Evolutionary conservation across 1,140 invertebrate species (phyloP).

Genomic region (Drosophila novamexicana): DNA sequence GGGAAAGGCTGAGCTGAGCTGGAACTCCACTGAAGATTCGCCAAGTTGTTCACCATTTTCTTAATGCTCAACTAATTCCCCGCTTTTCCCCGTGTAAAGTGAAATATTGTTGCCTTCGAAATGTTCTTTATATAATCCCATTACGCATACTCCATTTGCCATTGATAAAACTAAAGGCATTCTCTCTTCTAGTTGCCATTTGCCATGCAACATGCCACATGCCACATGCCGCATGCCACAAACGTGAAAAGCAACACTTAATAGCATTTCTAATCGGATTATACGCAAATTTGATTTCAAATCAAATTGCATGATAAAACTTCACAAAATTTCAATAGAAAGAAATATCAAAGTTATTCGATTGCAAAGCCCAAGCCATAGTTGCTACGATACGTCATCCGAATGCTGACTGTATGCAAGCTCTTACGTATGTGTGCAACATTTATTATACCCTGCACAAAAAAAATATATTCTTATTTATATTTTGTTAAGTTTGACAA

Average conservation of each 20-base stretch:
- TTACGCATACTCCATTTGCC: constrained; percentile 29
- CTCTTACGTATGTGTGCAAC: not conserved
- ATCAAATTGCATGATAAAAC: constrained; percentile 41
- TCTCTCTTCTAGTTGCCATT: not conserved
- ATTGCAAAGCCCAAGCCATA: constrained; percentile 15
- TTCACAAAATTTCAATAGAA: constrained; percentile 22
- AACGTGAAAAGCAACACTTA: constrained; percentile 27
- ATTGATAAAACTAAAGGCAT: constrained; percentile 22
- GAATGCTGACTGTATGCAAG: not conserved
- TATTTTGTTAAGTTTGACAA: too few species aligned
- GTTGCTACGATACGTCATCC: constrained; percentile 10
- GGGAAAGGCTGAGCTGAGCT: constrained; percentile 4
- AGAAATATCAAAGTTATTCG: constrained; percentile 34
- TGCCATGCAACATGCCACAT: constrained; percentile 3
- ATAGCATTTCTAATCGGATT: constrained; percentile 50
- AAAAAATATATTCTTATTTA: too few species aligned
- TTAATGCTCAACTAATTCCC: not conserved
- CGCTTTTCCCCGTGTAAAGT: not conserved
- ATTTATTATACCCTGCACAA: not conserved
- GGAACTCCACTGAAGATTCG: constrained; percentile 6
- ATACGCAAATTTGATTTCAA: constrained; percentile 44
- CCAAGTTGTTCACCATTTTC: constrained; percentile 3
- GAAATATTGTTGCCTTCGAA: constrained; percentile 16
- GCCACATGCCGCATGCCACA: constrained; percentile 7
- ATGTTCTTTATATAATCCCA: constrained; percentile 18